These are phyloP conservation scores for Odontocolon sp. DNA, from an alignment of 2,888 invertebrate genomes.

Conservation along the genomic window DNA sequence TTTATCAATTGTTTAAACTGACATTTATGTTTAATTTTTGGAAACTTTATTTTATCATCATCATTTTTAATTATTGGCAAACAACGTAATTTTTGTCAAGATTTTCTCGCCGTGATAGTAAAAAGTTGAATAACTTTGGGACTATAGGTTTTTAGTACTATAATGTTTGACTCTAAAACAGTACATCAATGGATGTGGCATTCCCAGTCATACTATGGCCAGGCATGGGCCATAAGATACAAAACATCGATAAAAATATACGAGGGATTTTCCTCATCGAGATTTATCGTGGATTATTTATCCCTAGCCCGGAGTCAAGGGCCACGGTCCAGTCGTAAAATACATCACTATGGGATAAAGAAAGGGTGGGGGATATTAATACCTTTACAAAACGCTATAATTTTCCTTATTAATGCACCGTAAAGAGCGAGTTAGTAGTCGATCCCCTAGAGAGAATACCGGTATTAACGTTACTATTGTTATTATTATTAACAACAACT, in stretches of 20 bases:
- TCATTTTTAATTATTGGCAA: no score
- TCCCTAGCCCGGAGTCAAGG: neutral
- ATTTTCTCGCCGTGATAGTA: neutral
- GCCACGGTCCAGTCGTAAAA: neutral
- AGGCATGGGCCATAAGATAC: neutral
- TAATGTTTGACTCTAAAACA: neutral
- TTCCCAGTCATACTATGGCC: neutral
- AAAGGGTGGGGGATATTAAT: neutral
- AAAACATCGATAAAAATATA: neutral
- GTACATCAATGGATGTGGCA: neutral
- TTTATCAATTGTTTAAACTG: no score
- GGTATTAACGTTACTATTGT: no score
- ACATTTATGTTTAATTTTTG: no score
- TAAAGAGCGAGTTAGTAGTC: neutral
- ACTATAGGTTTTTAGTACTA: no score
- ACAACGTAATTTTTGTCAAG: no score
- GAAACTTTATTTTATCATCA: no score
- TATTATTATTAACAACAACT: no score
- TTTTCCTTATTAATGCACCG: neutral
- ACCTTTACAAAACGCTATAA: neutral
- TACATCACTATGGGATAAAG: neutral
- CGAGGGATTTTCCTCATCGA: neutral
- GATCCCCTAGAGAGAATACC: no score
- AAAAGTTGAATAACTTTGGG: neutral
- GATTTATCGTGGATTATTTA: conserved; percentile 14